A percentile compares a stretch with the other conserved stretches of the same genome.
phyloP scores from a whole-genome alignment of 1,140 invertebrate genomes.

The Nebria ingens region DNA sequence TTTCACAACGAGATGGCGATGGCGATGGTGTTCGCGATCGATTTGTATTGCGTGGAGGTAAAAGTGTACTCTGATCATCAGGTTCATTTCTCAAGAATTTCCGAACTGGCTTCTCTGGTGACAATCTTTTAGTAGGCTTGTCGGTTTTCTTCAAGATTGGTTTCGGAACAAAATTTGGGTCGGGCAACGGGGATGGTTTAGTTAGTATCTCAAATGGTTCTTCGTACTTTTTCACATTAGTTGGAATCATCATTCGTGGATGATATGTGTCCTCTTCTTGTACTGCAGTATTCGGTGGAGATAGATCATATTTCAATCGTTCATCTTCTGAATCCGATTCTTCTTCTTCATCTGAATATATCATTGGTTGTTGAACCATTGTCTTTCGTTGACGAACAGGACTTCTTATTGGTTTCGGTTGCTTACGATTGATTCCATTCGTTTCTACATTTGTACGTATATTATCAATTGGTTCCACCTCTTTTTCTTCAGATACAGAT shows the following conservation, averaged over 20 bases:
- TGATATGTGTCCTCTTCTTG: slow-evolving; percentile 60
- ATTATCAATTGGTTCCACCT: slow-evolving; percentile 28
- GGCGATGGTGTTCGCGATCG: background rate
- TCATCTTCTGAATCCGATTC: slow-evolving; percentile 24
- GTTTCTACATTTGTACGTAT: slow-evolving; percentile 20
- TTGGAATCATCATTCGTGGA: slow-evolving; percentile 36
- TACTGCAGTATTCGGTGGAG: slow-evolving; percentile 34
- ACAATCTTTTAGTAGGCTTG: background rate
- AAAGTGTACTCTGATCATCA: background rate
- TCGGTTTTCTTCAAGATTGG: slow-evolving; percentile 56
- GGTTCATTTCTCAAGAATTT: slow-evolving; percentile 7
- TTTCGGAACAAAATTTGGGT: slow-evolving; percentile 57
- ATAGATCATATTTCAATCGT: slow-evolving; percentile 36
- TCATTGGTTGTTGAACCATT: slow-evolving; percentile 25
- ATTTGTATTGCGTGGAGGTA: background rate
- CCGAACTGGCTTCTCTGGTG: slow-evolving; percentile 16
- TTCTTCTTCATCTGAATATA: slow-evolving; percentile 25
- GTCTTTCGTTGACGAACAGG: slow-evolving; percentile 30
- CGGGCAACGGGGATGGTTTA: slow-evolving; percentile 44
- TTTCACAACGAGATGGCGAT: background rate
- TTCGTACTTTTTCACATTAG: slow-evolving; percentile 34
- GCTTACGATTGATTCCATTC: slow-evolving; percentile 14
- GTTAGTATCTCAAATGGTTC: slow-evolving; percentile 43
- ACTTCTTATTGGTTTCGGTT: slow-evolving; percentile 20
- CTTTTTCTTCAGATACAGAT: slow-evolving; percentile 26